Percentiles rank a stretch among this genome's conserved stretches.
Conservation (phyloP, 2,797 vertebrate genomes). For the Pseudochirops cupreus region DNA sequence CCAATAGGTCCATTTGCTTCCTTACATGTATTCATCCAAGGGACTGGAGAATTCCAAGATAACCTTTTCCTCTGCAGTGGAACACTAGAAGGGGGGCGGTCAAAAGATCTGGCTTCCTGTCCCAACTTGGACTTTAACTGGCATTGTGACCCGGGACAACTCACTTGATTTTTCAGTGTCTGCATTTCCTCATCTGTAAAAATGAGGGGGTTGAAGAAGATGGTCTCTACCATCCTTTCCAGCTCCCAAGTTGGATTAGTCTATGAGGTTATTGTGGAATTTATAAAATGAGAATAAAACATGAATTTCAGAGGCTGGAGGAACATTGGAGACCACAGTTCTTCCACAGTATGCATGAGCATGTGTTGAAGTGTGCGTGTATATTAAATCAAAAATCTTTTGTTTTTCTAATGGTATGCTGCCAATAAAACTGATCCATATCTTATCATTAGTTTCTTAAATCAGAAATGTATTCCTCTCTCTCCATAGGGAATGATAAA, state of each 20-base stretch:
- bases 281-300: not conserved
- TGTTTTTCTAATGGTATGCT: constrained; percentile 46
- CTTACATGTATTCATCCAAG: not conserved
- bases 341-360: not conserved
- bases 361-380: not conserved
- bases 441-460: constrained; percentile 40
- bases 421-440: constrained; percentile 57
- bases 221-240: not conserved
- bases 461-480: not conserved
- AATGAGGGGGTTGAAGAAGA: not conserved
- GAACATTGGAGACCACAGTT: not conserved
- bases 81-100: constrained; percentile 47
- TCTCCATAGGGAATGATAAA: not conserved
- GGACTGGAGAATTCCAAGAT: constrained; percentile 30
- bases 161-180: constrained; percentile 18
- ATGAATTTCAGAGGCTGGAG: not conserved
- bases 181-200: constrained; percentile 6
- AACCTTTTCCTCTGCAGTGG: constrained; percentile 37
- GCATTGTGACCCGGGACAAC: constrained; percentile 34
- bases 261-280: not conserved
- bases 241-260: not conserved
- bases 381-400: constrained; percentile 14
- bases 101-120: constrained; percentile 30
- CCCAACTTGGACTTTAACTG: constrained; percentile 10
- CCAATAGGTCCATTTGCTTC: not conserved